Base-by-base conservation (phyloP, 2,888 invertebrate genomes). In the Hetaerina titia region DNA sequence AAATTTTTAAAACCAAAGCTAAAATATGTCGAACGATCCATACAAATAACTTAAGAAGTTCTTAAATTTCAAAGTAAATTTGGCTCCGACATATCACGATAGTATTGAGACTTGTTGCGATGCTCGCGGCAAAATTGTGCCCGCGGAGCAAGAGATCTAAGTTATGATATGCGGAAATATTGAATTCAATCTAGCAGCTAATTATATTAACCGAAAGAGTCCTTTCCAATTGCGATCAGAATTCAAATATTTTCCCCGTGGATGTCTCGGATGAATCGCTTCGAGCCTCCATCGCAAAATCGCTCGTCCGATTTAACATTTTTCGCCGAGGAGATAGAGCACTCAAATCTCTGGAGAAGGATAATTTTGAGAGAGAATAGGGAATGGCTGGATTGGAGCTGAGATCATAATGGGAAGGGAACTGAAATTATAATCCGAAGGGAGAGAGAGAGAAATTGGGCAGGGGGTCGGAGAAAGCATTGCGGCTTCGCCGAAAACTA, bases 231-330 rank as follows among this genome's bases (percentile, higher is more conserved):
- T 81, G 13, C 81, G 31, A 81, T 31, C 81, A 7, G 15, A 81
- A 31, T 81, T 81, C 81, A 81, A 81, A 81, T 81, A 69, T 69
- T 69, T 69, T 69, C 69, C 69, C 69, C 69, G 69, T 4, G 69
- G 69, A 69, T 69, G n/a, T 69, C 8, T 22, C 69, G 69, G 22
- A 69, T 69, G 69, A 69, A n/a, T 22, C 5, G 69, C 69, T 69
- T n/a, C 69, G 22, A 56, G 31, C 45, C 88, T 45, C 57, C 57
- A 89, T 58, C 89, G 58, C n/a, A 19, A 45, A 19, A 58, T n/a
- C 19, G 2, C 58, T 89, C n/a, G 19, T 22, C 17, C 89, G 58
- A 57, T 58, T n/a, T 89, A 5, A 58, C 57, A 89, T 89, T 58
- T 89, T 58, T 57, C 56, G 5, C 1, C 11, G 9, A 22, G 58